These are phyloP conservation scores for Rallus crepitans DNA, from an alignment of 2,797 vertebrate genomes.

Conservation along the genomic window DNA sequence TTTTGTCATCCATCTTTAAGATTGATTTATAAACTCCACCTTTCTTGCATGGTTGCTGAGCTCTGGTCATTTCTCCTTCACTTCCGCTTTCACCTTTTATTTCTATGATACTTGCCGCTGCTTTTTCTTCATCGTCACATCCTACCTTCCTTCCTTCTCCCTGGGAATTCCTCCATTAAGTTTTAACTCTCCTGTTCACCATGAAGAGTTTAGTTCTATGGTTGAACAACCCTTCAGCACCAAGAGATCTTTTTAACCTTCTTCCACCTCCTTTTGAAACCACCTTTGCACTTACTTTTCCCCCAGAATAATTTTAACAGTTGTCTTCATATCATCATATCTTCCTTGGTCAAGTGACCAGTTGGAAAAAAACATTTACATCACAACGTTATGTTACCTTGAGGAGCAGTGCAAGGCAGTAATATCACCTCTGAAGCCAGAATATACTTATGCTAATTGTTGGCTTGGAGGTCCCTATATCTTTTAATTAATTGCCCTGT, in stretches of 20 bases:
- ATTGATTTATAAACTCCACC: neutral
- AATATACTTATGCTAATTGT: slow-evolving; percentile 20
- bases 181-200: slow-evolving; percentile 64
- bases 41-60: slow-evolving; percentile 33
- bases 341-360: slow-evolving; percentile 70
- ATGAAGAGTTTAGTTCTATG: slow-evolving; percentile 61
- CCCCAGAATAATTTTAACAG: slow-evolving; percentile 56
- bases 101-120: slow-evolving; percentile 14
- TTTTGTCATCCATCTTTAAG: slow-evolving; percentile 32
- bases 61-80: slow-evolving; percentile 16
- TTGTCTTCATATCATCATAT: slow-evolving; percentile 70
- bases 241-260: slow-evolving; percentile 54
- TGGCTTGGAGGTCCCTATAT: slow-evolving; percentile 68
- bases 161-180: slow-evolving; percentile 52
- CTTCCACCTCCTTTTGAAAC: slow-evolving; percentile 60
- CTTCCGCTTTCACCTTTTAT: slow-evolving; percentile 42
- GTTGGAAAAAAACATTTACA: slow-evolving; percentile 64
- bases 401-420: slow-evolving; percentile 71
- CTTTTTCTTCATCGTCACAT: slow-evolving; percentile 42
- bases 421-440: slow-evolving; percentile 60
- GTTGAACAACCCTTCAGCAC: slow-evolving; percentile 58
- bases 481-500: slow-evolving; percentile 65
- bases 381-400: slow-evolving; percentile 66
- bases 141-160: slow-evolving; percentile 23
- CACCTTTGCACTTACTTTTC: slow-evolving; percentile 57